Evolutionary conservation across 2,888 invertebrate species (phyloP).

Genomic region (Ischnura elegans): DNA sequence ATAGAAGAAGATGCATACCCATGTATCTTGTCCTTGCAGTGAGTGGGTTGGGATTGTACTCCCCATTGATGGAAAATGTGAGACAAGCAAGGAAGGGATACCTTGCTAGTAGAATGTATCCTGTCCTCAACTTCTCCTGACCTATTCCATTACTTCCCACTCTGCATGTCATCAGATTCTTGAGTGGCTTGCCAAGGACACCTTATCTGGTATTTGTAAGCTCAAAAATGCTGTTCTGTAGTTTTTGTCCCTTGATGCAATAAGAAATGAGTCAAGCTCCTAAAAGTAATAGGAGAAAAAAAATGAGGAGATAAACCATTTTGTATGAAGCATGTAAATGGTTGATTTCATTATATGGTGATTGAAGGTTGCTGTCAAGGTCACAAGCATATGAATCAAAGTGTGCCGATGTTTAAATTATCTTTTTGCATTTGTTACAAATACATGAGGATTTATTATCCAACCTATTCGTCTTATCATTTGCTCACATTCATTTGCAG

Average conservation of each 20-base stretch:
- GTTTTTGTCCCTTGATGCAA: slow-evolving; percentile 70
- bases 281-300: slow-evolving; percentile 17
- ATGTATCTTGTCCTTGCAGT: slow-evolving; percentile 28
- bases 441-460: slow-evolving; percentile 61
- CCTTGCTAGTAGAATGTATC: not conserved
- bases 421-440: slow-evolving; percentile 63
- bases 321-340: slow-evolving; percentile 59
- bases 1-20: not conserved
- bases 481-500: not conserved
- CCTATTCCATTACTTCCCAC: slow-evolving; percentile 53
- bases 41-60: slow-evolving; percentile 26
- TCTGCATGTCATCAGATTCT: slow-evolving; percentile 18
- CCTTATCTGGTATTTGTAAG: slow-evolving; percentile 71
- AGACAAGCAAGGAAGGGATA: not conserved
- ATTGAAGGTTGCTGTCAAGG: slow-evolving; percentile 61
- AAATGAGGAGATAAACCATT: slow-evolving; percentile 44
- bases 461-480: slow-evolving; percentile 1
- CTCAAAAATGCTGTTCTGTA: slow-evolving; percentile 71
- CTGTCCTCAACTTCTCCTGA: not conserved
- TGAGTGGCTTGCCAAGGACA: slow-evolving; percentile 47
- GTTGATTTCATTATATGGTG: slow-evolving; percentile 42
- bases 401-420: slow-evolving; percentile 58
- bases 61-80: not conserved
- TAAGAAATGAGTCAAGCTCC: slow-evolving; percentile 53
- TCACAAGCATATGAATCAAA: slow-evolving; percentile 62